A percentile compares a stretch with the other conserved stretches of the same genome.
Conservation (phyloP, 2,888 invertebrate genomes). For the Agrotis segetum region DNA sequence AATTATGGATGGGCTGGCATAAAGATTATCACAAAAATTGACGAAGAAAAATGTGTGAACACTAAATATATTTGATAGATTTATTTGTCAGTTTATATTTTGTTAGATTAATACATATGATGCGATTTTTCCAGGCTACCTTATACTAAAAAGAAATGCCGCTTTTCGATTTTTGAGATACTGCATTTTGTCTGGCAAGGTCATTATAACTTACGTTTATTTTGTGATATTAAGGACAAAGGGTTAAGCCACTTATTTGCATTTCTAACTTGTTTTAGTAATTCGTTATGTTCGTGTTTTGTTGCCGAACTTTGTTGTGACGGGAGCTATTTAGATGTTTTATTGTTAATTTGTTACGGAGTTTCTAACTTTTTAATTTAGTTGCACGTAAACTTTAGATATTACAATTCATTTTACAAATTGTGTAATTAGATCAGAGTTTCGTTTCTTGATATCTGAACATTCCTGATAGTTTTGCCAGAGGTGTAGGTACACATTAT, state of each 20-base stretch:
- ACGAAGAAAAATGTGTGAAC: too few relatives aligned
- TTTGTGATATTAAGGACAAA: slow-evolving; percentile 45
- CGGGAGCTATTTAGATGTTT: slow-evolving; percentile 38
- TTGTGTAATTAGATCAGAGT: not conserved
- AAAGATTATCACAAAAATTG: too few relatives aligned
- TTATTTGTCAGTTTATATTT: too few relatives aligned
- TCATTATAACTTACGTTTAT: slow-evolving; percentile 18
- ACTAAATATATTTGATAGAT: too few relatives aligned
- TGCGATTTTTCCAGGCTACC: not conserved
- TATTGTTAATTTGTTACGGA: slow-evolving; percentile 36
- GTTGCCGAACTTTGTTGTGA: slow-evolving; percentile 31
- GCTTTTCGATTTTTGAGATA: not conserved
- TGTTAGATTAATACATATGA: too few relatives aligned
- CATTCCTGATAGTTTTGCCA: not conserved
- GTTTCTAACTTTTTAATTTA: not conserved
- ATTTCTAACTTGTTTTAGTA: slow-evolving; percentile 38
- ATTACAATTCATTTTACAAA: not conserved
- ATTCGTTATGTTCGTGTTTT: slow-evolving; percentile 59
- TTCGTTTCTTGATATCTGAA: not conserved
- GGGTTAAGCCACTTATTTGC: slow-evolving; percentile 45
- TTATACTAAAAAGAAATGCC: not conserved
- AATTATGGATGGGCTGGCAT: too few relatives aligned
- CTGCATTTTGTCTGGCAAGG: not conserved
- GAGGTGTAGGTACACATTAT: not conserved
- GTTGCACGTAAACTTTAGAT: not conserved